A percentile compares a stretch with the other conserved stretches of the same genome.
phyloP scores from a whole-genome alignment of 2,888 invertebrate genomes.

The Xanthorhoe spadicearia region DNA sequence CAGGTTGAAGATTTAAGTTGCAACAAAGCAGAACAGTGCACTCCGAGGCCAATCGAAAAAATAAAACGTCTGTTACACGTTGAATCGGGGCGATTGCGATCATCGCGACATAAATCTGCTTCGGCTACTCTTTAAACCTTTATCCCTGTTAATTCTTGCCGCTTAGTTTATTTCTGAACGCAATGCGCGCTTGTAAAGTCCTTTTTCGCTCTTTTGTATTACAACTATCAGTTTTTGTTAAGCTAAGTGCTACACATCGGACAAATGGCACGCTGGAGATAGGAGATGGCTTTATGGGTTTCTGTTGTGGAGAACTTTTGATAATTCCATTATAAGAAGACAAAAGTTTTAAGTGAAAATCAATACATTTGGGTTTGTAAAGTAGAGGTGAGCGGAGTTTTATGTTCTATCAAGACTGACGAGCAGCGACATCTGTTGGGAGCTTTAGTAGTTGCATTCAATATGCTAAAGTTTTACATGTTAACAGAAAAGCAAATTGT shows the following conservation, averaged over 20 bases:
- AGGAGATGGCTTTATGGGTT: constrained; percentile 66
- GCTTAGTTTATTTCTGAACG: constrained; percentile 83
- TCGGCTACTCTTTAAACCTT: constrained; percentile 84
- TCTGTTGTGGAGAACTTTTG: constrained; percentile 45
- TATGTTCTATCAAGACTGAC: constrained; percentile 22
- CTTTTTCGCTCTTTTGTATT: constrained; percentile 80
- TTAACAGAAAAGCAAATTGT: not conserved
- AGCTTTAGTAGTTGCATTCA: constrained; percentile 7
- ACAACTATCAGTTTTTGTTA: constrained; percentile 84
- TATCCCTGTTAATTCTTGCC: constrained; percentile 84
- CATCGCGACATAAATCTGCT: constrained; percentile 82
- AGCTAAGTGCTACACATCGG: constrained; percentile 82
- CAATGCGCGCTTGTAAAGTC: constrained; percentile 78
- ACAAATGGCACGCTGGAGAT: constrained; percentile 79
- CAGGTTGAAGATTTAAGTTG: constrained; percentile 41
- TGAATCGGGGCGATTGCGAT: constrained; percentile 80
- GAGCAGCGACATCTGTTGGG: constrained; percentile 35
- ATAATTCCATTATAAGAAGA: constrained; percentile 55
- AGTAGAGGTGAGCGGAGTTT: constrained; percentile 38
- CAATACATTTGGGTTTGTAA: constrained; percentile 40
- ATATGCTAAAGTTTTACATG: constrained; percentile 1
- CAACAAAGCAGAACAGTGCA: constrained; percentile 57
- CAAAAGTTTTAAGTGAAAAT: constrained; percentile 46
- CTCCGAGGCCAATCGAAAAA: constrained; percentile 65
- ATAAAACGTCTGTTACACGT: constrained; percentile 72